Evolutionary conservation across 2,113 vertebrate genomes (phyloP), one percentile per base, ranked within the genome.

Genomic region (Campylorhamphus procurvoides): DNA sequence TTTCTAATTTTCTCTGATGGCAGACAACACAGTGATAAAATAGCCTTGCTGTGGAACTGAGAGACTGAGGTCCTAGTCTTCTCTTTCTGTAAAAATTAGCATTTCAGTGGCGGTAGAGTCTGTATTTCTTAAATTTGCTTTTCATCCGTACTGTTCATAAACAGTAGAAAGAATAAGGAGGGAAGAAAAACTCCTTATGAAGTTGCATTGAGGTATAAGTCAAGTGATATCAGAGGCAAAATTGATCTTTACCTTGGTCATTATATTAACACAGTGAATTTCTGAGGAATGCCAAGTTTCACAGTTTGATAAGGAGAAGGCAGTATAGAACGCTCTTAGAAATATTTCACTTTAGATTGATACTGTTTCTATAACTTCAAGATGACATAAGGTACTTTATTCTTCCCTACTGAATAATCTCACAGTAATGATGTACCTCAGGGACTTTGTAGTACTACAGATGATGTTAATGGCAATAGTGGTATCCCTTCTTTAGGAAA

Each of bases 401-500:
- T 84, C 39, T 81, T 93, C 23, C 6, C 14, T 37, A 2, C 1
- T 73, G 49, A 78, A 74, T 47, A 66, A 29, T 74, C 22, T 85
- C 33, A 11, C 9, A 31, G 35, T 40, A 39, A 53, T 53, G n/a
- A 55, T 55, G 59, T 8, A 40, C 14, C 10, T 59, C 12, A 18
- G 18, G 25, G 55, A 12, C 23, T 92, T 18, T 1, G 2, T 28
- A 40, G 60, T 28, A 33, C 15, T 56, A 69, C 62, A 78, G 18
- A 15, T 52, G 11, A 52, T 1, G 2, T 5, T 46, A 56, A 52
- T 66, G 23, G 6, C 10, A 46, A 4, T 7, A 44, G 64, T 56
- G 46, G 17, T 15, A 33, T 71, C 0, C 0, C 33, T 86, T 15
- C n/a, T 47, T 78, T 66, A 46, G 50, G 44, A 69, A 64, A 44